Percentiles rank a stretch among this genome's conserved stretches.
Evolutionary conservation across 2,113 vertebrate species (phyloP).

Genomic region (Mus spicilegus): DNA sequence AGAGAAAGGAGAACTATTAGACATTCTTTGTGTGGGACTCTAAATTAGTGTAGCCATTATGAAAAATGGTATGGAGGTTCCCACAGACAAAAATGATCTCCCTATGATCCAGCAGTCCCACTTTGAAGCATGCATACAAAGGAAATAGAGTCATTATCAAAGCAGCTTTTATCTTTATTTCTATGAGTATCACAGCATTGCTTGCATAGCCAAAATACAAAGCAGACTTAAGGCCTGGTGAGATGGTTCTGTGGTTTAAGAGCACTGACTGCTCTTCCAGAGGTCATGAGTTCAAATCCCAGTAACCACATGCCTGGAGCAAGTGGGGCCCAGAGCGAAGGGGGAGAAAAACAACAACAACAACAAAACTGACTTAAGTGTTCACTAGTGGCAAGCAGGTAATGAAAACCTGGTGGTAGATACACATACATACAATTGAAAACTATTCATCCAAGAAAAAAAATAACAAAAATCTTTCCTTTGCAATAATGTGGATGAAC

Average conservation of each 20-base stretch:
- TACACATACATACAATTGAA: not conserved
- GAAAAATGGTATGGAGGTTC: not conserved
- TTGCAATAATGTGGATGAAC: not conserved
- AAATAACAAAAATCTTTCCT: not conserved
- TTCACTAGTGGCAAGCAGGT: not conserved
- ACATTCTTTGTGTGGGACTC: not conserved
- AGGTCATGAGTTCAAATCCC: too few relatives aligned
- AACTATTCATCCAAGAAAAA: not conserved
- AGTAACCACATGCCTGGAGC: too few relatives aligned
- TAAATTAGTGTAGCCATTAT: constrained; percentile 17
- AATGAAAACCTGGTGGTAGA: not conserved
- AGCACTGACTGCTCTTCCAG: too few relatives aligned
- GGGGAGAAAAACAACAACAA: too few relatives aligned
- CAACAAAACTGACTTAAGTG: not conserved
- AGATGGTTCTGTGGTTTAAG: too few relatives aligned
- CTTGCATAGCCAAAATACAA: not conserved
- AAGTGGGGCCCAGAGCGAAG: too few relatives aligned
- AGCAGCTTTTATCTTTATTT: not conserved
- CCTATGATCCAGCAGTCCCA: not conserved
- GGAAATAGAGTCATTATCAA: not conserved
- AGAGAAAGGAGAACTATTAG: not conserved
- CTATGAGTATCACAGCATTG: not conserved
- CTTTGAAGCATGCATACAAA: not conserved
- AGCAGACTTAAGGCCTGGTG: not conserved
- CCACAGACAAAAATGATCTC: not conserved